Conservation (phyloP, 2,797 vertebrate species). For the Aldrovandia affinis region DNA sequence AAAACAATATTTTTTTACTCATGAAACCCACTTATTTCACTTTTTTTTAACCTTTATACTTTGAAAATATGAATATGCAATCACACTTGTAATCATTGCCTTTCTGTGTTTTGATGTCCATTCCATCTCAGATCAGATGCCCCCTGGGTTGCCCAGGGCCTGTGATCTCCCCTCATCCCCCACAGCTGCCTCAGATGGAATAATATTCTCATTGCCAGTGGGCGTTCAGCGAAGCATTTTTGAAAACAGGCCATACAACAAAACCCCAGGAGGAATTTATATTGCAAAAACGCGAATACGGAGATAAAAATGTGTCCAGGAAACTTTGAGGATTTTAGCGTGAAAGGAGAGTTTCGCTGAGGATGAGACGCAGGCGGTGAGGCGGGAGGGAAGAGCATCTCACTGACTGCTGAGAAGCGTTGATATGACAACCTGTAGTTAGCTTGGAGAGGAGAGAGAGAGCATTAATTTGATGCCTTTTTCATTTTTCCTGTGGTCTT, state of each 20-base stretch:
- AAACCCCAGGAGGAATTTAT: background rate
- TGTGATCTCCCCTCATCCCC: no score
- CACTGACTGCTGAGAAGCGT: background rate
- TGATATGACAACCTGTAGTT: background rate
- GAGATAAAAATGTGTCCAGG: background rate
- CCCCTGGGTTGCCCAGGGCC: background rate
- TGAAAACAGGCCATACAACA: background rate
- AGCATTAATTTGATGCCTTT: background rate
- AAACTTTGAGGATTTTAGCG: background rate
- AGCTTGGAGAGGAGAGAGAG: background rate
- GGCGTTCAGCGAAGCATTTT: background rate
- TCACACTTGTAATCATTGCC: background rate
- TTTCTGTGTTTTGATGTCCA: background rate
- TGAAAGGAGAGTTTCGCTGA: background rate
- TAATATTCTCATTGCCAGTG: background rate
- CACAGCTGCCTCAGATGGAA: background rate
- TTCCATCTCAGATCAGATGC: background rate
- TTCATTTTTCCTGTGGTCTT: no score
- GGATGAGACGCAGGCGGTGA: background rate
- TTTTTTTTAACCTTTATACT: background rate
- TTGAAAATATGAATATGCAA: background rate
- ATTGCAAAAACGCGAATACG: background rate
- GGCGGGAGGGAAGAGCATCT: background rate
- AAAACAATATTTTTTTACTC: background rate
- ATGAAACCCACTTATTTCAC: background rate